phyloP scores from a whole-genome alignment of 2,888 invertebrate genomes.

The Coenonympha glycerion region DNA sequence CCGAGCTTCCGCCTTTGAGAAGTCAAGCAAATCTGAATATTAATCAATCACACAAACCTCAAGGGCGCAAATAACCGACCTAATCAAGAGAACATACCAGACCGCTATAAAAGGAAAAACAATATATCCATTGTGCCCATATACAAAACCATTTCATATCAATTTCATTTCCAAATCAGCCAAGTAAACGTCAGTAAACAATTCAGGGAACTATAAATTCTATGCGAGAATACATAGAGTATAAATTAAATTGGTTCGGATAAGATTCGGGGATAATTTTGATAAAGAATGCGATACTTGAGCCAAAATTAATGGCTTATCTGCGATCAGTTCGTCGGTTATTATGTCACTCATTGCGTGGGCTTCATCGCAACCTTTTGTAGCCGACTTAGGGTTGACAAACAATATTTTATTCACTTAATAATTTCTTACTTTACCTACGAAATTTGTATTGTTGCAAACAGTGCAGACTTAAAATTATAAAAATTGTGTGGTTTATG shows the following conservation, averaged over 20 bases:
- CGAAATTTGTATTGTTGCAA: too few relatives aligned
- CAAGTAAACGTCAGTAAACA: slow-evolving; percentile 2
- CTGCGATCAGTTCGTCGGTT: slow-evolving; percentile 61
- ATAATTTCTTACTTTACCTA: too few relatives aligned
- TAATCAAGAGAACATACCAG: slow-evolving; percentile 50
- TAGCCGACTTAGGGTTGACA: slow-evolving; percentile 46
- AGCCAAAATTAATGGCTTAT: slow-evolving; percentile 73
- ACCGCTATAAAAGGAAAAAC: slow-evolving; percentile 47
- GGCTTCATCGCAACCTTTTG: slow-evolving; percentile 48
- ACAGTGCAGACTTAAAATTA: too few relatives aligned
- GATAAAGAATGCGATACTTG: slow-evolving; percentile 61
- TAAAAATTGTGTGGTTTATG: too few relatives aligned
- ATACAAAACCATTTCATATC: slow-evolving; percentile 58
- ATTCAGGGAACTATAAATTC: slow-evolving; percentile 20
- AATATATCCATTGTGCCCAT: slow-evolving; percentile 53
- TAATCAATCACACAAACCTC: slow-evolving; percentile 45
- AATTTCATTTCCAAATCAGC: slow-evolving; percentile 40
- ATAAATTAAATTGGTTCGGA: slow-evolving; percentile 8
- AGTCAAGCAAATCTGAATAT: slow-evolving; percentile 35
- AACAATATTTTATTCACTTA: too few relatives aligned
- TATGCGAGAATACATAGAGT: slow-evolving; percentile 20
- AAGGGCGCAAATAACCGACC: slow-evolving; percentile 39
- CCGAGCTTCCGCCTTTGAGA: background rate
- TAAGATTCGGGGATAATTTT: slow-evolving; percentile 40
- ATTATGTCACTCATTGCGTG: slow-evolving; percentile 67